Conservation (phyloP, 2,888 invertebrate species). For the Tetrapedia diversipes region DNA sequence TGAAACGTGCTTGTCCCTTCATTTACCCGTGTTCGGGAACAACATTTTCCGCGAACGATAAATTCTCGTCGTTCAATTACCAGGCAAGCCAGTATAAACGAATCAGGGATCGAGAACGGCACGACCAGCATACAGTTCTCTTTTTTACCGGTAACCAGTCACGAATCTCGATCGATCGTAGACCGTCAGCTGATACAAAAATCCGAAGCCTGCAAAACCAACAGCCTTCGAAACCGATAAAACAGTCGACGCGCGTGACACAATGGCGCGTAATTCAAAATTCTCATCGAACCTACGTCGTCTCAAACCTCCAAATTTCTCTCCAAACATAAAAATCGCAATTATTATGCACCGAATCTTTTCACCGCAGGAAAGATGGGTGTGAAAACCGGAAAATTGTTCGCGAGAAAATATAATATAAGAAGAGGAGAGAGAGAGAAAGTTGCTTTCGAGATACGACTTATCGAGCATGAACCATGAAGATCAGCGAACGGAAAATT, state of each 20-base stretch:
- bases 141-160: constrained; percentile 42
- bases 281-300: too few relatives aligned
- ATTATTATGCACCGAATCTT: not conserved
- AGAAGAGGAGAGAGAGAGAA: not conserved
- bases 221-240: not conserved
- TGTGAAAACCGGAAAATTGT: not conserved
- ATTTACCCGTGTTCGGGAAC: not conserved
- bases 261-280: not conserved
- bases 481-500: constrained; percentile 37
- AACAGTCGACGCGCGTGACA: not conserved
- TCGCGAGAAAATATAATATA: not conserved
- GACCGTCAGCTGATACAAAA: constrained; percentile 16
- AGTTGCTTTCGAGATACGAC: not conserved
- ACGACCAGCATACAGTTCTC: constrained; percentile 17
- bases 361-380: not conserved
- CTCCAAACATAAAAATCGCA: too few relatives aligned
- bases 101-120: not conserved
- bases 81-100: too few relatives aligned
- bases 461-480: constrained; percentile 24
- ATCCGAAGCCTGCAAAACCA: not conserved
- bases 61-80: too few relatives aligned
- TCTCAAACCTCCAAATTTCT: not conserved
- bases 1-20: not conserved
- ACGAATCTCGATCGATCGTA: constrained; percentile 8
- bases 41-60: constrained; percentile 20